Conservation (phyloP, 2,888 invertebrate species). For the Callyntrura guangdongensis region DNA sequence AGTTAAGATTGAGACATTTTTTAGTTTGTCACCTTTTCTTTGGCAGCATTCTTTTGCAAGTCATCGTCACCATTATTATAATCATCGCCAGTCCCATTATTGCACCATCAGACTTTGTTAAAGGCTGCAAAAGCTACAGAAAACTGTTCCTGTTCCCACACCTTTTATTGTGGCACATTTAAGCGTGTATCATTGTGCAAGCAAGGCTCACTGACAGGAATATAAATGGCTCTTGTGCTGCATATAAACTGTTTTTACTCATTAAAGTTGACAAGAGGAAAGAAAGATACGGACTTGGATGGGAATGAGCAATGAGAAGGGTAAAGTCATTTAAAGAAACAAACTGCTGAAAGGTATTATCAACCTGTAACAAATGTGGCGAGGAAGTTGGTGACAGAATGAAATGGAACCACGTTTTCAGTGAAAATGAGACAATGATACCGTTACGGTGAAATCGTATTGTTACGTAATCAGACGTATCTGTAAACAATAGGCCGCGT, state of each 20-base stretch:
- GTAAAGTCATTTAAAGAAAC: neutral
- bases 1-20: conserved; percentile 11
- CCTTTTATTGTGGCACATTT: conserved; percentile 10
- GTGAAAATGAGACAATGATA: conserved; percentile 45
- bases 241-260: conserved; percentile 56
- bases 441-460: conserved; percentile 10
- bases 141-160: conserved; percentile 42
- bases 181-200: neutral
- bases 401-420: neutral
- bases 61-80: neutral
- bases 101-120: neutral
- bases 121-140: neutral
- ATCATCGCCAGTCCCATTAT: neutral
- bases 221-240: conserved; percentile 58
- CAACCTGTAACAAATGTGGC: neutral
- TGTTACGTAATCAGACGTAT: neutral
- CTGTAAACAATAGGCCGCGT: neutral
- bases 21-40: conserved; percentile 4
- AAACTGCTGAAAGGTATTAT: neutral
- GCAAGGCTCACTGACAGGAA: conserved; percentile 55
- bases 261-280: conserved; percentile 66
- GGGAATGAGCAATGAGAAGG: conserved; percentile 4
- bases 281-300: neutral
- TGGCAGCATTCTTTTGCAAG: conserved; percentile 10
- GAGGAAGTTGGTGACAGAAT: conserved; percentile 24